phyloP scores from a whole-genome alignment of 2,797 vertebrate species.

The Trachops cirrhosus region DNA sequence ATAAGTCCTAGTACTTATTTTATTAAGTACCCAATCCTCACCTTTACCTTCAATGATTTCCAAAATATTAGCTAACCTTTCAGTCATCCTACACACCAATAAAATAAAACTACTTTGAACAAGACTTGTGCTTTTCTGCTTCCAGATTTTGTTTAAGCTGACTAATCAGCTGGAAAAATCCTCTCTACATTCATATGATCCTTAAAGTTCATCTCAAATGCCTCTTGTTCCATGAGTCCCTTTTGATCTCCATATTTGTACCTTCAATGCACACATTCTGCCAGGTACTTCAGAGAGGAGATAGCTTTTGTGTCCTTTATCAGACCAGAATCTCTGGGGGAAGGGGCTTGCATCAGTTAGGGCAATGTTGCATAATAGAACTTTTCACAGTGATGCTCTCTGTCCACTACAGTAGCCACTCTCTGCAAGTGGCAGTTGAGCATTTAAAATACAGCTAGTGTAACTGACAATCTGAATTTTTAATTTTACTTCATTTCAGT shows the following conservation, averaged over 20 bases:
- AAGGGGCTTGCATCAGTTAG: neutral
- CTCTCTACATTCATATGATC: neutral
- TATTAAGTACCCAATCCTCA: neutral
- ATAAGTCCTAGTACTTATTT: neutral
- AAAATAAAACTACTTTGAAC: neutral
- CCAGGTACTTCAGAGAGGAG: neutral
- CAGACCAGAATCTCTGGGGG: neutral
- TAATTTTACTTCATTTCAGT: neutral
- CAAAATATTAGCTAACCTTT: neutral
- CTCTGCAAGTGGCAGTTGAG: neutral
- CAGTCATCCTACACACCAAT: neutral
- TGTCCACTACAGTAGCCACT: neutral
- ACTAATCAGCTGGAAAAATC: no score
- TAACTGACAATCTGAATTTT: neutral
- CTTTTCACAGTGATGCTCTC: neutral
- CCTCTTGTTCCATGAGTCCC: neutral
- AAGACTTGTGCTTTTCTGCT: neutral
- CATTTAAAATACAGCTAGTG: neutral
- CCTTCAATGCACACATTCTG: neutral
- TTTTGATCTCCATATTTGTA: neutral
- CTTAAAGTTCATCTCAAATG: neutral
- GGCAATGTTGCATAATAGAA: neutral
- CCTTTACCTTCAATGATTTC: neutral
- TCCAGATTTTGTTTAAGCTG: neutral
- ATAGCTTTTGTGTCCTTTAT: neutral